These are phyloP conservation scores for Muschampia plurimacula DNA, from an alignment of 2,888 invertebrate species.

Conservation along the genomic window DNA sequence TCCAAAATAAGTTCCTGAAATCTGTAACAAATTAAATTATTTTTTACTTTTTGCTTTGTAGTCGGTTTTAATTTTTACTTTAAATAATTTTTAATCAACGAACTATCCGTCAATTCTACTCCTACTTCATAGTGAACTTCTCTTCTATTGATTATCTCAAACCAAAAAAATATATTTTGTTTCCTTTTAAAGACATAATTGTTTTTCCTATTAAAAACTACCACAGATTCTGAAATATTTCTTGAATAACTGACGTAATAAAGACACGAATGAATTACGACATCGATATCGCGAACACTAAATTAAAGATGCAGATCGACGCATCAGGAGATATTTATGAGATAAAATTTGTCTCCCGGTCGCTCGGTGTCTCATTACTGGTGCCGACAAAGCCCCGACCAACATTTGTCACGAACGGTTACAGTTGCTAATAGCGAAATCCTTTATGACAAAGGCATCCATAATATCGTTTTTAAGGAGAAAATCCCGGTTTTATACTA, in stretches of 20 bases:
- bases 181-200: no score
- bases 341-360: slow-evolving; percentile 77
- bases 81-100: no score
- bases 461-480: slow-evolving; percentile 7
- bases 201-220: no score
- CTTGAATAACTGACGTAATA: slow-evolving; percentile 66
- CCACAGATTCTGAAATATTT: not conserved
- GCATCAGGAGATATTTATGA: slow-evolving; percentile 79
- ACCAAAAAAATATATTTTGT: no score
- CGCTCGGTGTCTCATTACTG: slow-evolving; percentile 74
- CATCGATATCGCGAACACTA: slow-evolving; percentile 72
- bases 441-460: slow-evolving; percentile 25
- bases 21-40: no score
- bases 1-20: no score
- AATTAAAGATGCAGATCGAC: slow-evolving; percentile 78
- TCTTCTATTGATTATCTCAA: no score
- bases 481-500: slow-evolving; percentile 7
- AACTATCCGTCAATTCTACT: no score
- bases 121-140: no score
- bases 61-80: no score
- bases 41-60: no score
- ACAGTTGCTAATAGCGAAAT: slow-evolving; percentile 77
- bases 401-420: slow-evolving; percentile 72
- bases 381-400: slow-evolving; percentile 75
- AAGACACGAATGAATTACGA: slow-evolving; percentile 74